Base-by-base conservation (phyloP, 2,888 invertebrate genomes). In the Caenorhabditis angaria region DNA sequence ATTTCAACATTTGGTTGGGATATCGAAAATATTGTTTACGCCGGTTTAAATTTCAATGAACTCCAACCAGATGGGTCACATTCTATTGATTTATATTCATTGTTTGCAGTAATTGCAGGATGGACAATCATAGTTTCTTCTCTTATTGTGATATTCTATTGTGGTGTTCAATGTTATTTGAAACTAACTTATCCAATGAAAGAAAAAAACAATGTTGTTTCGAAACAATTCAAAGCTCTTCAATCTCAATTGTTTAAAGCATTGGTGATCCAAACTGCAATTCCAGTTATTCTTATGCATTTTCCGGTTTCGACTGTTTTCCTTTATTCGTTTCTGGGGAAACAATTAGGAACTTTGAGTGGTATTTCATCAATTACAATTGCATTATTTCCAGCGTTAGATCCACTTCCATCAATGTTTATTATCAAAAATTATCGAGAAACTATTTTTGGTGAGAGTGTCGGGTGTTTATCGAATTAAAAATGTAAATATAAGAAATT, bases 331-430 rank as follows among this genome's bases (percentile, higher is more conserved):
- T 54, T 68, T 18, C 4, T 68, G 14, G 63, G 63, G 27, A 8
- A 14, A 2, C 59, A 68, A 1, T 55, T 68, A 32, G 68, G 68
- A 35, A 59, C 63, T 14, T 63, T 63, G 35, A 63, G 62, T 3
- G 68, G 68, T 6, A 63, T 68, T 32, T 59, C 63, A 24, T 63
- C 62, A 0, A 68, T 68, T 32, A 68, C 68, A 8, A 68, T 68
- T 28, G 68, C 68, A 22, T 14, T 63, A 20, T 68, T 63, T 35
- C 68, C 68, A 24, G 61, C 61, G 8, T 60, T 66, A 3, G 65
- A 65, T 47, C 65, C 65, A 3, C 60, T 65, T 0, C 65, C 65
- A 3, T 59, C 65, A 1, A 68, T 68, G 62, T 56, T 68, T 51
- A 50, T 68, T 22, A 60, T 68, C 47, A 62, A 62, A 8, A 63